These are phyloP conservation scores for Electrona antarctica DNA, from an alignment of 2,113 vertebrate genomes.

Conservation along the genomic window DNA sequence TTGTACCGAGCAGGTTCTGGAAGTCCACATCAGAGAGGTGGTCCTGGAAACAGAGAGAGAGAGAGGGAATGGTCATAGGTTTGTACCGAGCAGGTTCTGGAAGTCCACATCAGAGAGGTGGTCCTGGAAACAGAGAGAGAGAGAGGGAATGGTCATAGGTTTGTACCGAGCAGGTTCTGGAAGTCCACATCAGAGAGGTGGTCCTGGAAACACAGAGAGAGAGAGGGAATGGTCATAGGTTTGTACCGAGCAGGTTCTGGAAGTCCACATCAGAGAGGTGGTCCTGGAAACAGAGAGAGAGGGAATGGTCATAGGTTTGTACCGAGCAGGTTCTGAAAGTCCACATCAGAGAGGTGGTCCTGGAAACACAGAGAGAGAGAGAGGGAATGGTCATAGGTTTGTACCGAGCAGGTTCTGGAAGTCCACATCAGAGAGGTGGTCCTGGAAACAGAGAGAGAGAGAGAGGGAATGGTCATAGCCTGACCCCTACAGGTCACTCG, in stretches of 20 bases:
- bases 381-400: slow-evolving; percentile 64
- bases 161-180: slow-evolving; percentile 83
- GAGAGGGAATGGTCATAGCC: slow-evolving; percentile 22
- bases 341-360: slow-evolving; percentile 84
- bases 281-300: slow-evolving; percentile 71
- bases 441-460: slow-evolving; percentile 69
- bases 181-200: slow-evolving; percentile 88
- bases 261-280: slow-evolving; percentile 88
- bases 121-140: slow-evolving; percentile 71
- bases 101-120: slow-evolving; percentile 88
- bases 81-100: slow-evolving; percentile 83
- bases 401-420: slow-evolving; percentile 87
- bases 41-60: slow-evolving; percentile 71
- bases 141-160: slow-evolving; percentile 57
- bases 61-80: slow-evolving; percentile 57
- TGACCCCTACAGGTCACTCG: slow-evolving; percentile 37
- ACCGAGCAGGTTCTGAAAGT: slow-evolving; percentile 86
- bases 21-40: slow-evolving; percentile 88
- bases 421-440: slow-evolving; percentile 84
- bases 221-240: slow-evolving; percentile 57
- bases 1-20: slow-evolving; percentile 83
- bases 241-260: slow-evolving; percentile 83
- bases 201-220: slow-evolving; percentile 71
- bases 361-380: too few species aligned
- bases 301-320: too few species aligned